A percentile compares a stretch with the other conserved stretches of the same genome.
Evolutionary conservation across 2,888 invertebrate genomes (phyloP).

Genomic region (Anorthoa munda): DNA sequence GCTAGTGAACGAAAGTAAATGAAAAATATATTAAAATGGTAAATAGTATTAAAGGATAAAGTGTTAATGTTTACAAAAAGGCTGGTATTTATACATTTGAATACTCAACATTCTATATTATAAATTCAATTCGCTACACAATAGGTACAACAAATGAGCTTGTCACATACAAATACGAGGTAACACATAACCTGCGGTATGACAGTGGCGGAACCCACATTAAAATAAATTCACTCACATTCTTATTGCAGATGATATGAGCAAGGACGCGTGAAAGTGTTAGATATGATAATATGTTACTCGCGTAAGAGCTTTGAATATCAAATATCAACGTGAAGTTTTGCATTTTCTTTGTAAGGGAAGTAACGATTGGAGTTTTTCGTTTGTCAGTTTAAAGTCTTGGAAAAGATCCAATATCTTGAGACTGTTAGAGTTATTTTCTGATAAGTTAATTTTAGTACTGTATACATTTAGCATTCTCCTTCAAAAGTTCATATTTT

Average conservation of each 20-base stretch:
- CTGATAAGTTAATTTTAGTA: no score
- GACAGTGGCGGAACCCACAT: slow-evolving; percentile 3
- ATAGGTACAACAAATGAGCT: not conserved
- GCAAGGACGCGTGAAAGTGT: slow-evolving; percentile 2
- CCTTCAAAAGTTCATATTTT: not conserved
- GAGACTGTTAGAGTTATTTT: no score
- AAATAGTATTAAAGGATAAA: no score
- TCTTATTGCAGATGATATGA: not conserved
- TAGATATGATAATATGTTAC: slow-evolving; percentile 2
- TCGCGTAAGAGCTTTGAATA: not conserved
- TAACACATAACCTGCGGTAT: not conserved
- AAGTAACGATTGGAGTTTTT: not conserved
- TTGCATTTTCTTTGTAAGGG: not conserved
- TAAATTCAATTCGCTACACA: not conserved
- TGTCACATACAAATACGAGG: slow-evolving; percentile 11
- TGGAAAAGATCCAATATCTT: no score
- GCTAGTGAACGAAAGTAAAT: no score
- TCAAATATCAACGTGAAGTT: not conserved
- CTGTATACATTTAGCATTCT: no score
- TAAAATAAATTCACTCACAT: slow-evolving; percentile 14
- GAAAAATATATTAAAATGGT: no score
- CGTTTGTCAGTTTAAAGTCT: no score
- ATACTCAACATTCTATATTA: not conserved
- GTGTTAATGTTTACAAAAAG: not conserved
- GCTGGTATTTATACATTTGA: not conserved